Conservation (phyloP, 2,797 vertebrate species). For the Dermochelys coriacea region DNA sequence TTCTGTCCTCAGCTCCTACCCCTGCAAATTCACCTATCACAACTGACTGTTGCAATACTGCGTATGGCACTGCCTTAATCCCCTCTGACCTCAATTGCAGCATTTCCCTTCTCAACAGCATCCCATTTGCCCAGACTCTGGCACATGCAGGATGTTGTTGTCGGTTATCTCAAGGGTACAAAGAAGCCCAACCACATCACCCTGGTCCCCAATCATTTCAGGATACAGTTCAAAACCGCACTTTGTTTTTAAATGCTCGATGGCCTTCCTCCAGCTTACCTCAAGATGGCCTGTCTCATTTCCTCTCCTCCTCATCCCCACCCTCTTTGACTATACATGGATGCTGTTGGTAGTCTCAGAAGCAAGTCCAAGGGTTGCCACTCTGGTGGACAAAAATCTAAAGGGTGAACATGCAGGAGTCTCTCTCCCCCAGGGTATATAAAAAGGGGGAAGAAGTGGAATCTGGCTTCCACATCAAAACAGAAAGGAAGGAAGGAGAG, state of each 20-base stretch:
- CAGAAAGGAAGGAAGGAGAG: background rate
- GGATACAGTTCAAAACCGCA: rapidly evolving
- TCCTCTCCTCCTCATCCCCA: too few relatives aligned
- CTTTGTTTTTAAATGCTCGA: rapidly evolving
- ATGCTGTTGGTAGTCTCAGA: background rate
- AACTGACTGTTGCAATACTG: background rate
- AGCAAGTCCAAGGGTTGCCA: background rate
- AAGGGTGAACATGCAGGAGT: background rate
- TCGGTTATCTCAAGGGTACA: background rate
- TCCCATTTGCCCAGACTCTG: background rate
- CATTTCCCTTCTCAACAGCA: background rate
- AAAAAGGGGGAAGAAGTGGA: background rate
- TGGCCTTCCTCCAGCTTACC: background rate
- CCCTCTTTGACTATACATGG: background rate
- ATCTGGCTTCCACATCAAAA: background rate
- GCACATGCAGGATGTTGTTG: background rate
- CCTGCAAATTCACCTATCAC: background rate
- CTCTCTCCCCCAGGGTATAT: rapidly evolving
- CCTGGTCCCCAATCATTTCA: rapidly evolving
- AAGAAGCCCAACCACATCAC: rapidly evolving
- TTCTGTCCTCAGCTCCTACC: rapidly evolving
- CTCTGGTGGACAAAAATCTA: rapidly evolving
- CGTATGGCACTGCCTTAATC: background rate
- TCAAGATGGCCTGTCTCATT: background rate
- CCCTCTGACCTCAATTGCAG: background rate